phyloP scores from a whole-genome alignment of 1,140 invertebrate genomes.

The Drosophila auraria region DNA sequence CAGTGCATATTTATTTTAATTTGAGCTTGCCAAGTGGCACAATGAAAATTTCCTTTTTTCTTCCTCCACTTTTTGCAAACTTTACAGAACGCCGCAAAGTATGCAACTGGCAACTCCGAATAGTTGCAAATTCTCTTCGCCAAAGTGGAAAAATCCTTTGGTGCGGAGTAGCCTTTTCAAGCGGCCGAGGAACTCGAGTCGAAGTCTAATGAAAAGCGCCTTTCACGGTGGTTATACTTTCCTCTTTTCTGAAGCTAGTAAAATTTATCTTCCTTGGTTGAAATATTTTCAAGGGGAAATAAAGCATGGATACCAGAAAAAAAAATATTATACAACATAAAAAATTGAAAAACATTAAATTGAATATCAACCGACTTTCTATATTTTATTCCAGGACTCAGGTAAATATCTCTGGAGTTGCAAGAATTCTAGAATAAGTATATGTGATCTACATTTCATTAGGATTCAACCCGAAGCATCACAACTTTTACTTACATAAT shows the following conservation, averaged over 20 bases:
- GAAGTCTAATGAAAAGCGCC: conserved; percentile 27
- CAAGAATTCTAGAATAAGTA: too few relatives aligned
- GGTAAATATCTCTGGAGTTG: too few relatives aligned
- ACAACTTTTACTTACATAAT: neutral
- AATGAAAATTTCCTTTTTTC: conserved; percentile 1
- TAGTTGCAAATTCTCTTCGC: conserved; percentile 35
- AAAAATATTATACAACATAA: conserved; percentile 3
- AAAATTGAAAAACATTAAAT: too few relatives aligned
- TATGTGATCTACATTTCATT: too few relatives aligned
- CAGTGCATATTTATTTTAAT: conserved; percentile 48
- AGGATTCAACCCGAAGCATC: too few relatives aligned
- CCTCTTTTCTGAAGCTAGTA: conserved; percentile 13
- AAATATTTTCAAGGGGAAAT: conserved; percentile 38
- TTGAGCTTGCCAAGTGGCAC: conserved; percentile 25
- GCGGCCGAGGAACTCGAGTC: neutral
- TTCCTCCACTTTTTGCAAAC: conserved; percentile 37
- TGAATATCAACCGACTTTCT: too few relatives aligned
- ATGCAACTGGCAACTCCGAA: conserved; percentile 44
- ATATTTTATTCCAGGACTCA: too few relatives aligned
- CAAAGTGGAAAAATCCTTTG: conserved; percentile 25
- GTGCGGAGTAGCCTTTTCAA: conserved; percentile 7
- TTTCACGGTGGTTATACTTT: conserved; percentile 33
- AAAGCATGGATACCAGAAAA: neutral
- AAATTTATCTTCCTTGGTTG: conserved; percentile 38
- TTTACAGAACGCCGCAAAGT: conserved; percentile 50